Conservation (phyloP, 2,113 vertebrate species). For the Festucalex cinctus region DNA sequence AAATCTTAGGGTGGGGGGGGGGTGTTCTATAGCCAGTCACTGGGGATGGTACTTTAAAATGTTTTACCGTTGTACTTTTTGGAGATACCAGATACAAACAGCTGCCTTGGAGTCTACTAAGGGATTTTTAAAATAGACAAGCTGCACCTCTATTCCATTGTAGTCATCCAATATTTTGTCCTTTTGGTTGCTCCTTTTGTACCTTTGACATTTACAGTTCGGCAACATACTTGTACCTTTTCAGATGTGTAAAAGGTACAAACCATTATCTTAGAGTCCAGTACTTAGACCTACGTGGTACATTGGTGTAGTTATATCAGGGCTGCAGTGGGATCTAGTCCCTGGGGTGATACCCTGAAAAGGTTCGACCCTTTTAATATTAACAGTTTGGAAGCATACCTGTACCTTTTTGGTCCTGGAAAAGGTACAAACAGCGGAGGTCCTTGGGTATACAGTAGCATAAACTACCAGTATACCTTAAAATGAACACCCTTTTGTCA, state of each 20-base stretch:
- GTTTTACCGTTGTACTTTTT: too few species aligned
- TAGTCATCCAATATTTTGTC: neutral
- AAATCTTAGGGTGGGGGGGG: neutral
- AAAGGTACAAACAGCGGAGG: neutral
- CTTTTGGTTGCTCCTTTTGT: neutral
- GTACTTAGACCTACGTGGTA: neutral
- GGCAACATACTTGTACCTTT: neutral
- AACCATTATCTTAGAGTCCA: slow-evolving; percentile 6
- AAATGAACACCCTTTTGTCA: too few species aligned
- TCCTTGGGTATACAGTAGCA: too few species aligned
- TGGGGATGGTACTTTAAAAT: too few species aligned
- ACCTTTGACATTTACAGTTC: neutral
- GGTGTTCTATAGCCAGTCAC: neutral
- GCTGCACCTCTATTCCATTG: neutral
- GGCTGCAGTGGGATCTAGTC: too few species aligned
- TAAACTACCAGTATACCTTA: too few species aligned
- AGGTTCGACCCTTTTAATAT: neutral
- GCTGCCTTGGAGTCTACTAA: too few species aligned
- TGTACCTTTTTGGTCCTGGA: neutral
- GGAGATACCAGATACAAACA: too few species aligned
- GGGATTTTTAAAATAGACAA: too few species aligned
- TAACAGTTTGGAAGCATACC: neutral
- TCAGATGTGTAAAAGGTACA: neutral
- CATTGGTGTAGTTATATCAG: neutral
- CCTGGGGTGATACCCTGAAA: neutral